Evolutionary conservation across 2,888 invertebrate species (phyloP).

Genomic region (Caprella mutica): DNA sequence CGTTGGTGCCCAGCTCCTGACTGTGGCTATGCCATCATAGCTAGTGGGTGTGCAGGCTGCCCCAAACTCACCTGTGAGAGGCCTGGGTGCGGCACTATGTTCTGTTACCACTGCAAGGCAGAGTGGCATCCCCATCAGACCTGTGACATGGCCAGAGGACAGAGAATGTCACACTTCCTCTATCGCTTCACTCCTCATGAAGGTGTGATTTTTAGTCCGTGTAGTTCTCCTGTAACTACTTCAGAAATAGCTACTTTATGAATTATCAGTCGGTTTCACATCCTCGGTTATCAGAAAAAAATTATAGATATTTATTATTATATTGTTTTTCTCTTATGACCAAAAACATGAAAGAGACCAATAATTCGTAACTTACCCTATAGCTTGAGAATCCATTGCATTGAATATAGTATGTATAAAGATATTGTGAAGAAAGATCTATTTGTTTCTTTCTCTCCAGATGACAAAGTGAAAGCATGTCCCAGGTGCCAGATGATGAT

Average conservation of each 20-base stretch:
- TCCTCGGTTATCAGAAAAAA: too few relatives aligned
- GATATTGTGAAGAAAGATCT: too few relatives aligned
- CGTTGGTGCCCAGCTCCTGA: constrained; percentile 96
- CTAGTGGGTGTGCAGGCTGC: constrained; percentile 89
- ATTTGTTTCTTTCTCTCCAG: constrained; percentile 15
- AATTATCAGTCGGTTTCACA: too few relatives aligned
- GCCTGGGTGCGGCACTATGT: constrained; percentile 85
- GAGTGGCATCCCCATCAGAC: constrained; percentile 98
- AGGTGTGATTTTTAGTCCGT: constrained; percentile 42
- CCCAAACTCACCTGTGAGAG: constrained; percentile 86
- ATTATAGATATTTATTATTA: too few relatives aligned
- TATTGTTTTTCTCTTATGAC: too few relatives aligned
- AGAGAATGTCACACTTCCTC: constrained; percentile 58
- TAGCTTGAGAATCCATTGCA: too few relatives aligned
- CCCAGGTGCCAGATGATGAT: constrained; percentile 83
- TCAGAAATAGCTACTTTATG: too few relatives aligned
- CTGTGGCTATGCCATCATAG: constrained; percentile 93
- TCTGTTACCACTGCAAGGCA: constrained; percentile 97
- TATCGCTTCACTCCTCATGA: constrained; percentile 41
- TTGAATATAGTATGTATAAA: too few relatives aligned
- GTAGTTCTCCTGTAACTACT: too few relatives aligned
- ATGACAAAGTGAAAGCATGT: constrained; percentile 76
- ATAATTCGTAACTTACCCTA: too few relatives aligned
- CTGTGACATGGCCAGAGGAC: constrained; percentile 83
- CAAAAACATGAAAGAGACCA: too few relatives aligned